phyloP scores from a whole-genome alignment of 2,113 vertebrate genomes.

The Noturus placidus region DNA sequence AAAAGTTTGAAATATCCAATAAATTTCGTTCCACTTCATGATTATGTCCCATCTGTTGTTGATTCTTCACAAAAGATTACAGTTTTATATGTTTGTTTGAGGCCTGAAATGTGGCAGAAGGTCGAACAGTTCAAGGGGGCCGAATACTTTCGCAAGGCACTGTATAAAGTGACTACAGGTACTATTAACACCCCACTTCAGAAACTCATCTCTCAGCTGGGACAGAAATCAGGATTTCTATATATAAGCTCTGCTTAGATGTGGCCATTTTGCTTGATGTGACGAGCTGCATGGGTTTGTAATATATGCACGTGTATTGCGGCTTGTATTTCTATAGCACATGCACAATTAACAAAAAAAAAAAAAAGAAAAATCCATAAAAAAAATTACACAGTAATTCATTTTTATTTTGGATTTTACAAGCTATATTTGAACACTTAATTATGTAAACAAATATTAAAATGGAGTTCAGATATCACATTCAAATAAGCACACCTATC shows the following conservation, averaged over 20 bases:
- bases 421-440: background rate
- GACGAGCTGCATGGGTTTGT: background rate
- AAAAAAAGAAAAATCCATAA: background rate
- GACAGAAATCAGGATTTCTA: background rate
- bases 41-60: too few relatives aligned
- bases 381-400: background rate
- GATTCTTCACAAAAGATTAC: too few relatives aligned
- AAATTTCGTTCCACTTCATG: too few relatives aligned
- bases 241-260: background rate
- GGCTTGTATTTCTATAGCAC: background rate
- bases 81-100: too few relatives aligned
- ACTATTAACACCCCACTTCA: background rate
- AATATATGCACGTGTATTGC: background rate
- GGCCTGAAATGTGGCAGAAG: too few relatives aligned
- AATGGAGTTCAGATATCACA: background rate
- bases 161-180: background rate
- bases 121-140: too few relatives aligned
- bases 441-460: background rate
- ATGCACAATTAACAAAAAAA: background rate
- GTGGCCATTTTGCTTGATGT: background rate
- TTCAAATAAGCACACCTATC: background rate
- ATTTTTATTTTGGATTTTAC: background rate
- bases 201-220: background rate
- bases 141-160: too few relatives aligned
- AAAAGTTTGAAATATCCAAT: too few relatives aligned